phyloP scores from a whole-genome alignment of 2,797 vertebrate species.

The Alouatta caraya region DNA sequence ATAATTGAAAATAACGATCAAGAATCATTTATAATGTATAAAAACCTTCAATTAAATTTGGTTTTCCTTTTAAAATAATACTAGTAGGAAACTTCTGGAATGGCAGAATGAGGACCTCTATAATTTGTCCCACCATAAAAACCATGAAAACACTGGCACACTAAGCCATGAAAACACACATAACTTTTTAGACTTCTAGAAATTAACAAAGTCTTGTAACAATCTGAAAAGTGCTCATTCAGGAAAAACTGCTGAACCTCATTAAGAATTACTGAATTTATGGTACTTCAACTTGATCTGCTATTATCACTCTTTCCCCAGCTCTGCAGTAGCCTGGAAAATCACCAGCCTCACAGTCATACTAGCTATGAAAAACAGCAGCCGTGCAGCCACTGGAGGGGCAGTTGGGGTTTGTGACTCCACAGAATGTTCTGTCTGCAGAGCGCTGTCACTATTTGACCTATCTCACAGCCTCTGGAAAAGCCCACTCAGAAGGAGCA shows the following conservation, averaged over 20 bases:
- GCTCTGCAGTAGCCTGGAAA: not conserved
- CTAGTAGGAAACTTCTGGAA: not conserved
- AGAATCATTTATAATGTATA: not conserved
- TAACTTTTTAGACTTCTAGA: not conserved
- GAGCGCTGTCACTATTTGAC: not conserved
- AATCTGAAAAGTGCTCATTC: conserved; percentile 5
- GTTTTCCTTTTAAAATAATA: conserved; percentile 27
- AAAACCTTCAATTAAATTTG: not conserved
- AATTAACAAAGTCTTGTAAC: not conserved
- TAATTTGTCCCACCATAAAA: not conserved
- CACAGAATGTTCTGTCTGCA: not conserved
- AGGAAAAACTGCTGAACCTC: not conserved
- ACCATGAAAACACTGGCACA: not conserved
- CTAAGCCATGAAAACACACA: not conserved
- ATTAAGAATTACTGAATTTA: not conserved
- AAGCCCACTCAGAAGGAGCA: not conserved
- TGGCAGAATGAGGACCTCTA: not conserved
- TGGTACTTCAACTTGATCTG: not conserved
- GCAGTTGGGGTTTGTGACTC: not conserved
- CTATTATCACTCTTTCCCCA: not conserved
- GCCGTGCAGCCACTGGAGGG: not conserved
- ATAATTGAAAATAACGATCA: not conserved
- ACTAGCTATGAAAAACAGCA: not conserved
- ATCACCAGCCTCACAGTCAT: not conserved
- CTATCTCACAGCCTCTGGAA: not conserved